Base-by-base conservation (phyloP, 2,113 vertebrate species). In the Scortum barcoo region DNA sequence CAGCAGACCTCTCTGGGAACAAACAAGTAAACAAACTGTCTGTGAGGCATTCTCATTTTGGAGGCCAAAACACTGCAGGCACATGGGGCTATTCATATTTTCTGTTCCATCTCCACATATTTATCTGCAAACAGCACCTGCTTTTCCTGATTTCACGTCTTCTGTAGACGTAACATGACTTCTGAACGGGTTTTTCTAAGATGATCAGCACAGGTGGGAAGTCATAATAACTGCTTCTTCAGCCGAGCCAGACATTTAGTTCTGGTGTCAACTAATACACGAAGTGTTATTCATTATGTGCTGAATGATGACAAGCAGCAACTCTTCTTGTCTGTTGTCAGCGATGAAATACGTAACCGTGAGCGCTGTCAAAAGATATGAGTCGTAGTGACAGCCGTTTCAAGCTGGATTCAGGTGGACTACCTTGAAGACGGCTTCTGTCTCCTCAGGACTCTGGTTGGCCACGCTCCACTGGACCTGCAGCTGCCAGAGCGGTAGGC, bases 371-470 rank as follows among this genome's bases (percentile, higher is more conserved):
- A 33, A 20, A 57, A 30, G 36, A 26, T 11, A 17, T 36, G 24
- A 8, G 14, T 2, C 11, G 44, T n/a, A 63, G 40, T 63, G 57
- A 62, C 4, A 3, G 33, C 3, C 22, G 51, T 48, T 38, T 66
- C 30, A 58, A 26, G 54, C 10, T 6, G n/a, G 53, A 71, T 78
- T 70, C 5, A 65, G 38, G 16, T 61, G 67, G 7, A 58, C 22
- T 94, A 99, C 98, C 98, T 98, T 94, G 89, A 97, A 99, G 42
- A 98, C 57, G 13, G 93, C 90, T 71, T 97, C 96, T 0, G 97
- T 98, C 66, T 96, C 95, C 28, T 96, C 95, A 1, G 92, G 88
- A 83, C 84, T 94, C 79, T 95, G 90, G 5, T 84, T 83, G 26
- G 73, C 69, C 83, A 93, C 91, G 78, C 97, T 98, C 98, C 97